phyloP scores from a whole-genome alignment of 2,888 invertebrate species.

The Octonoba sinensis region DNA sequence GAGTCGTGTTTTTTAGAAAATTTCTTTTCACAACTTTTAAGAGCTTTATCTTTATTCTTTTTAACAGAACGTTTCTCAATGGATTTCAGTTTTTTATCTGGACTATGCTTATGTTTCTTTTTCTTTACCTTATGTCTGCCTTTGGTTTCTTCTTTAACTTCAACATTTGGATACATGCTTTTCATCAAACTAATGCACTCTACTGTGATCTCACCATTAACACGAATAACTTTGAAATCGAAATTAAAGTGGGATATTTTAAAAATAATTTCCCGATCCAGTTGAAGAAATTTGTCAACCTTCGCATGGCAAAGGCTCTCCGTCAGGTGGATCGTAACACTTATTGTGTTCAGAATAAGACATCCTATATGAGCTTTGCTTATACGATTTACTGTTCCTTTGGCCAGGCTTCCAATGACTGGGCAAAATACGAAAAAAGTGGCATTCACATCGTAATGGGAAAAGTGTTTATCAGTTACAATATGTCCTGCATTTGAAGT shows the following conservation, averaged over 20 bases:
- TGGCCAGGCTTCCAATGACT: slow-evolving; percentile 27
- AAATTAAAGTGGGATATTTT: slow-evolving; percentile 17
- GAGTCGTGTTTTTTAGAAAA: too few relatives aligned
- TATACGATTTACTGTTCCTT: slow-evolving; percentile 41
- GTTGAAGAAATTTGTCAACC: slow-evolving; percentile 7
- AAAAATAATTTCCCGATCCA: slow-evolving; percentile 32
- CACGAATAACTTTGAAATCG: slow-evolving; percentile 9
- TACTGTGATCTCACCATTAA: slow-evolving; percentile 26
- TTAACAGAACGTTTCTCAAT: too few relatives aligned
- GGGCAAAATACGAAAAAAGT: slow-evolving; percentile 46
- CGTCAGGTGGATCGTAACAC: slow-evolving; percentile 19
- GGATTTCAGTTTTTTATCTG: too few relatives aligned
- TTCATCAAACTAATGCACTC: slow-evolving; percentile 34
- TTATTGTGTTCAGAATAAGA: slow-evolving; percentile 25
- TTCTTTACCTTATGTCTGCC: too few relatives aligned
- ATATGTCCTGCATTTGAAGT: not conserved
- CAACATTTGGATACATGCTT: not conserved
- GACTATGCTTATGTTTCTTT: too few relatives aligned
- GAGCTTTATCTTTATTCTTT: too few relatives aligned
- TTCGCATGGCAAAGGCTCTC: not conserved
- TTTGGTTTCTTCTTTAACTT: not conserved
- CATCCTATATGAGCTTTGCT: slow-evolving; percentile 42
- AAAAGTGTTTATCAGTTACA: not conserved
- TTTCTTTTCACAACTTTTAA: too few relatives aligned
- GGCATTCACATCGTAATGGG: slow-evolving; percentile 18